A percentile compares a stretch with the other conserved stretches of the same genome.
These are phyloP conservation scores for Kradibia gibbosae DNA, from an alignment of 1,140 invertebrate genomes.

Conservation along the genomic window DNA sequence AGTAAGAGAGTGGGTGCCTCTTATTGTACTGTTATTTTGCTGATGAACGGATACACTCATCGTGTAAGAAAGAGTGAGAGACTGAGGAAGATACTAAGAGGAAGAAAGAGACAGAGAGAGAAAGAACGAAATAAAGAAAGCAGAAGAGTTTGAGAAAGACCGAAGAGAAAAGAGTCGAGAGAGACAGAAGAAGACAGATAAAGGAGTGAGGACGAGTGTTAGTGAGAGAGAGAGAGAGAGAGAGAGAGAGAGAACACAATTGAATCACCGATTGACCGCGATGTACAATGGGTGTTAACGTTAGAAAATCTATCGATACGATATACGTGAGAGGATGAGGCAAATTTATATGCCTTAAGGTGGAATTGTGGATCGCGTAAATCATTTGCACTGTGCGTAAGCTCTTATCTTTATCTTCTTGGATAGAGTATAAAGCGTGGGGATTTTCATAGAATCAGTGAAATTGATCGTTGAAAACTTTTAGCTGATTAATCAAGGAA, in stretches of 20 bases:
- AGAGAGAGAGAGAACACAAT: slow-evolving; percentile 14
- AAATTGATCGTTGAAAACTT: slow-evolving; percentile 27
- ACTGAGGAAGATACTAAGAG: slow-evolving; percentile 57
- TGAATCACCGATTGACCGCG: slow-evolving; percentile 15
- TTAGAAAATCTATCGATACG: slow-evolving; percentile 45
- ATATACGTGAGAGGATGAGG: slow-evolving; percentile 5
- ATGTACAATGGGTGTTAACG: slow-evolving; percentile 33
- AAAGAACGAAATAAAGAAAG: slow-evolving; percentile 61
- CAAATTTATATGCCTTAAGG: slow-evolving; percentile 11
- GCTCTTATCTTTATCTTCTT: slow-evolving; percentile 40
- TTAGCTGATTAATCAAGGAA: slow-evolving; percentile 25
- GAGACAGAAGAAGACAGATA: neutral
- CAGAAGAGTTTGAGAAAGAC: slow-evolving; percentile 16
- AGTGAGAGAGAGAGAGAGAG: slow-evolving; percentile 25
- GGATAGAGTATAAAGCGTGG: neutral
- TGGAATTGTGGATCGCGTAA: slow-evolving; percentile 38
- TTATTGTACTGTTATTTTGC: slow-evolving; percentile 60
- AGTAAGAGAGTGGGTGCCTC: slow-evolving; percentile 48
- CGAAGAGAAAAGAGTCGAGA: slow-evolving; percentile 56
- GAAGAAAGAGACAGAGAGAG: slow-evolving; percentile 37
- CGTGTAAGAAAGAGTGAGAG: slow-evolving; percentile 48
- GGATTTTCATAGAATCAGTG: neutral
- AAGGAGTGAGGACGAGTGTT: slow-evolving; percentile 55
- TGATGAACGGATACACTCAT: slow-evolving; percentile 70
- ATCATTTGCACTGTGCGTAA: slow-evolving; percentile 34